Base-by-base conservation (phyloP, 2,888 invertebrate species). In the Ischnus inquisitorius region DNA sequence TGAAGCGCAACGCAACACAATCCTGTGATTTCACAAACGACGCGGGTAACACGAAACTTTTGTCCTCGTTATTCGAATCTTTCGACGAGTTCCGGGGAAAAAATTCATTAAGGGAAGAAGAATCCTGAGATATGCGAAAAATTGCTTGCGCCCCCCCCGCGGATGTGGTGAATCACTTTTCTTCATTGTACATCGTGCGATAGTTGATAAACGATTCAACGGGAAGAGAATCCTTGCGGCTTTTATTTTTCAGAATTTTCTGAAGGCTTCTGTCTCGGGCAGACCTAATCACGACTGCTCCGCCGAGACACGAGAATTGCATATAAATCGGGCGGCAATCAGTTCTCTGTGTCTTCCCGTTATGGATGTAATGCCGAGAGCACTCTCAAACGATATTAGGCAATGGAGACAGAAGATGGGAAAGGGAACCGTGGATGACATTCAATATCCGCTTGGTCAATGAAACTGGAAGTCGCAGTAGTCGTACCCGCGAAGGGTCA, bases 291-390 rank as follows among this genome's bases (percentile, higher is more conserved):
- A 81, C 69, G 76, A 69, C 69, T 68, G 43, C 54, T 71, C 60
- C 60, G 48, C 10, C 22, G 41, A 46, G 57, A 51, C 28, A 67
- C 28, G 78, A 62, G 60, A 34, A 82, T 74, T 78, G 78, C 60
- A 82, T 74, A 67, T 72, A 72, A 71, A 78, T 82, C 64, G 72
- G 39, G 28, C 14, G 6, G 68, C 82, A 82, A 82, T 82, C 78
- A 82, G 82, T 60, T 51, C 74, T 62, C 82, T 41, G 41, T 82
- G 72, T 82, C n/a, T 82, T 82, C 68, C 78, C 82, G 19, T 78
- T 78, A 68, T 62, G 51, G 78, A 74, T 68, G 62, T 78, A 77
- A 77, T 77, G 54, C 65, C 71, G 41, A 51, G 74, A 74, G 54
- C 22, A 54, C 46, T 19, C 82, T 77, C 78, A 68, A 78, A 78